Percentiles rank a stretch among this genome's conserved stretches.
These are phyloP conservation scores for Temnothorax ravouxi DNA, from an alignment of 2,888 invertebrate species.

Conservation along the genomic window DNA sequence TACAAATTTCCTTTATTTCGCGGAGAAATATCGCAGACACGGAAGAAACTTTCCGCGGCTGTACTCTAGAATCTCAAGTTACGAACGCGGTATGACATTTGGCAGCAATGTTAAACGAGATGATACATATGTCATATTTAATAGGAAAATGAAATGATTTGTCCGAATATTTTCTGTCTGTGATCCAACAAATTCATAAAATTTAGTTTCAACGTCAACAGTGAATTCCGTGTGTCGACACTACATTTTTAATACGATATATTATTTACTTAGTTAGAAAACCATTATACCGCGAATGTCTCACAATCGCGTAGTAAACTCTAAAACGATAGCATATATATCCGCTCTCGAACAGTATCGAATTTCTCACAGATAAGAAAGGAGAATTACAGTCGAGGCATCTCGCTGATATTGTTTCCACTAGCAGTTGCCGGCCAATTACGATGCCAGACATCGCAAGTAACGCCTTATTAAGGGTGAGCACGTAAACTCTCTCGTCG, in stretches of 20 bases:
- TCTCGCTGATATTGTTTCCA: slow-evolving; percentile 49
- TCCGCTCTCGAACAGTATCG: slow-evolving; percentile 53
- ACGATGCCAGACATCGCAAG: slow-evolving; percentile 43
- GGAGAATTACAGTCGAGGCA: slow-evolving; percentile 64
- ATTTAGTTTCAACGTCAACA: not conserved
- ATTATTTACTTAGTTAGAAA: not conserved
- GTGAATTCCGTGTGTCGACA: not conserved
- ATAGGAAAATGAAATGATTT: not conserved
- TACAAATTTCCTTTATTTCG: slow-evolving; percentile 57
- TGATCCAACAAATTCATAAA: not conserved
- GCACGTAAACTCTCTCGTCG: slow-evolving; percentile 48
- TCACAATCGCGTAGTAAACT: slow-evolving; percentile 19
- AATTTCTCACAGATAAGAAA: slow-evolving; percentile 68
- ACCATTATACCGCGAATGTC: not conserved
- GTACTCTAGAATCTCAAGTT: slow-evolving; percentile 35
- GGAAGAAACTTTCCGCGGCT: slow-evolving; percentile 41
- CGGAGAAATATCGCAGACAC: slow-evolving; percentile 45
- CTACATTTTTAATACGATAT: not conserved
- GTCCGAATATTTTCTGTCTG: not conserved
- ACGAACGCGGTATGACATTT: slow-evolving; percentile 23
- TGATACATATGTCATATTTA: not conserved
- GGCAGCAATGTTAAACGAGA: not conserved
- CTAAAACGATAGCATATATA: slow-evolving; percentile 18
- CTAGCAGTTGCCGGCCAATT: slow-evolving; percentile 48
- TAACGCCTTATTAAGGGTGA: slow-evolving; percentile 44